phyloP scores from a whole-genome alignment of 1,140 invertebrate species.

The Brachionus rubens region DNA sequence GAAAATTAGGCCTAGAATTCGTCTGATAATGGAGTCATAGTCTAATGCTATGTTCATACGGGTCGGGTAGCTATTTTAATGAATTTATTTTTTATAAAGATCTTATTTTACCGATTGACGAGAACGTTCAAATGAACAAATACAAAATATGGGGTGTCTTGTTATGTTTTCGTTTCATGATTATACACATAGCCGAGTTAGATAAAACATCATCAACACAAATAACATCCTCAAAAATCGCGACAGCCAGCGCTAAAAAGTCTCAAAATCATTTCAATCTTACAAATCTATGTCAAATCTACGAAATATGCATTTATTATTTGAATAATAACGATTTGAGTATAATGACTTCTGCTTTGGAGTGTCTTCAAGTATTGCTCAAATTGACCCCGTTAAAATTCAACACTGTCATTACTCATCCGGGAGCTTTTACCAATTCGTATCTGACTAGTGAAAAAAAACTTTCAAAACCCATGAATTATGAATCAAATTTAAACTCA shows the following conservation, averaged over 20 bases:
- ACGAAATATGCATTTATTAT: slow-evolving; percentile 75
- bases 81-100: slow-evolving; percentile 55
- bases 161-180: slow-evolving; percentile 66
- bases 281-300: slow-evolving; percentile 66
- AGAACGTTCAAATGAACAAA: slow-evolving; percentile 59
- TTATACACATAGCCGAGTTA: slow-evolving; percentile 62
- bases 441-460: slow-evolving; percentile 49
- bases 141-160: slow-evolving; percentile 65
- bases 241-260: not conserved
- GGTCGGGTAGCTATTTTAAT: no score
- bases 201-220: slow-evolving; percentile 48
- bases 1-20: no score
- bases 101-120: slow-evolving; percentile 63
- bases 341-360: slow-evolving; percentile 75
- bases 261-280: slow-evolving; percentile 49
- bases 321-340: slow-evolving; percentile 73
- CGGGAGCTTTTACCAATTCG: slow-evolving; percentile 62
- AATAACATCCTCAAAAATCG: not conserved
- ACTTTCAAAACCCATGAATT: not conserved
- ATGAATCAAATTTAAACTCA: not conserved
- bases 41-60: no score
- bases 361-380: slow-evolving; percentile 73
- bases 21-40: no score
- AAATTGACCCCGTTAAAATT: slow-evolving; percentile 67
- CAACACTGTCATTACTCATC: slow-evolving; percentile 64